Evolutionary conservation across 1,140 invertebrate species (phyloP), one percentile per base, ranked within the genome.

Genomic region (Anastrepha ludens): DNA sequence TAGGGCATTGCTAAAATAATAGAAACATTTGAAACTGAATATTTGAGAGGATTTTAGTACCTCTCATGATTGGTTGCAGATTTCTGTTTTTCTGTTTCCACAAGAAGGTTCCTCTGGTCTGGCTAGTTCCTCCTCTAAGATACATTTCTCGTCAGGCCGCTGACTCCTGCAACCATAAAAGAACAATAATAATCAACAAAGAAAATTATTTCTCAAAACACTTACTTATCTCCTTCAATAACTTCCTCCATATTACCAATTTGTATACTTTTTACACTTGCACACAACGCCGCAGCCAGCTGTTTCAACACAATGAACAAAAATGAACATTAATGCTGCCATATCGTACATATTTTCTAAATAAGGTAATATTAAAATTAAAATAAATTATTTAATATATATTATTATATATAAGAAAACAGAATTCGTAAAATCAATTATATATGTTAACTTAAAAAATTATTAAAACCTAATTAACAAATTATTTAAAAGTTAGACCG

Each of bases 301-400:
- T 81, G 74, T 81, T 29, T 13, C 5, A 81, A 2, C 3, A 9
- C 11, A 81, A 81, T 81, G 74, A 17, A 58, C 41, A 2, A 17
- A 50, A 81, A 81, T 81, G 47, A 29, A 81, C 11, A n/a, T 5
- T 11, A n/a, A 29, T 81, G 74, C 74, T 81, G 44, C 74, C 74
- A 81, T 81, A 81, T 81, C 8, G 6, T 5, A 44, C 13, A 17
- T 44, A 29, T 29, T 29, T 29, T 29, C 29, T 29, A 29, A 29
- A 29, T 29, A 29, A 29, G 29, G 29, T 29, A 29, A 1, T 29
- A 29, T 29, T 29, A 29, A 29, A 29, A 29, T 29, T 29, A 29
- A 29, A 29, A 29, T 29, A 29, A 29, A 29, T 29, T 29, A 29
- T 29, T 29, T 29, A 29, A 29, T 29, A 29, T 29, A 29, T n/a